Percentiles rank a stretch among this genome's conserved stretches.
phyloP scores from a whole-genome alignment of 1,140 invertebrate species.

The Microplitis mediator region DNA sequence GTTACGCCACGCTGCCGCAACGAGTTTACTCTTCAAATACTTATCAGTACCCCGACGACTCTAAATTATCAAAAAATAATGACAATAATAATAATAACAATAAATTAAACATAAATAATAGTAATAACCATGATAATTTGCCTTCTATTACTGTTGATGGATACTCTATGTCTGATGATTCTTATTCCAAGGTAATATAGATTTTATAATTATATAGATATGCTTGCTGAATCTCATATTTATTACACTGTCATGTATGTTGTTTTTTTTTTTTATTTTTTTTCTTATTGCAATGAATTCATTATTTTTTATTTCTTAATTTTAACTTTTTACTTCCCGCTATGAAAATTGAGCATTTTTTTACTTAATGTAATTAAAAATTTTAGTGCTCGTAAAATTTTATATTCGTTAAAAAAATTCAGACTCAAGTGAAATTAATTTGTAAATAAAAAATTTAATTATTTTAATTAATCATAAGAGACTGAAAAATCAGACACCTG shows the following conservation, averaged over 20 bases:
- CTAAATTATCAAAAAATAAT: slow-evolving; percentile 6
- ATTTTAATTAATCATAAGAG: too few species aligned
- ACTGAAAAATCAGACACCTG: too few species aligned
- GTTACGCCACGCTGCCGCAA: slow-evolving; percentile 29
- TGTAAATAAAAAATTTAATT: too few species aligned
- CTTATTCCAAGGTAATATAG: slow-evolving; percentile 13
- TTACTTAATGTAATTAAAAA: too few species aligned
- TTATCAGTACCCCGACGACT: slow-evolving; percentile 27
- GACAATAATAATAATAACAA: background rate
- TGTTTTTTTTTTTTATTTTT: background rate
- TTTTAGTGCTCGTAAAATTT: too few species aligned
- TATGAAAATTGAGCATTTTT: too few species aligned
- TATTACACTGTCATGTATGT: too few species aligned
- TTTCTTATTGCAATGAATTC: background rate
- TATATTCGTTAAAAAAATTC: too few species aligned
- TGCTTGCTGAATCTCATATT: too few species aligned
- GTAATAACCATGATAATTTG: background rate
- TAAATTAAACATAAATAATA: background rate
- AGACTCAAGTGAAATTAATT: too few species aligned
- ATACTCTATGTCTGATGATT: slow-evolving; percentile 24
- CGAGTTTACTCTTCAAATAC: slow-evolving; percentile 28
- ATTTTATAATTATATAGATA: background rate
- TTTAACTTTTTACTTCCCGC: background rate
- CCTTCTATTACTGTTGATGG: slow-evolving; percentile 18
- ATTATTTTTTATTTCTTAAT: too few species aligned